phyloP scores from a whole-genome alignment of 2,797 vertebrate genomes.

The Jordanella pulchra region DNA sequence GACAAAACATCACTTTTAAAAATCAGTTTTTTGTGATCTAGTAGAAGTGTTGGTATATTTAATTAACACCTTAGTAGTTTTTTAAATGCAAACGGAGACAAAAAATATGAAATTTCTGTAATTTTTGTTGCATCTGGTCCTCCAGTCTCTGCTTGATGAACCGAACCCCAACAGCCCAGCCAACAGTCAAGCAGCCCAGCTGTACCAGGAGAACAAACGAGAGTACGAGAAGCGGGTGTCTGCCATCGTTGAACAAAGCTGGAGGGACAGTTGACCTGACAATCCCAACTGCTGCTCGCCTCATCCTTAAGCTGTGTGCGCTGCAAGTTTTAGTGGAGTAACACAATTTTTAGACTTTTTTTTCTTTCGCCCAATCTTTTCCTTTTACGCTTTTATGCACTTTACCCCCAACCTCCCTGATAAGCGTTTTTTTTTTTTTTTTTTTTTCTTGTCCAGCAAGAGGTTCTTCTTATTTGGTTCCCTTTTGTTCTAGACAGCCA shows the following conservation, averaged over 20 bases:
- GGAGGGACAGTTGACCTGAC: constrained; percentile 95
- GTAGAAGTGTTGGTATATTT: background rate
- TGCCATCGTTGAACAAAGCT: constrained; percentile 99
- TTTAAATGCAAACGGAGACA: background rate
- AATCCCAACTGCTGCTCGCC: constrained; percentile 42
- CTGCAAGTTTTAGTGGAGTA: constrained; percentile 72
- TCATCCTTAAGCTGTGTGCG: constrained; percentile 60
- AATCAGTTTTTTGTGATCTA: background rate
- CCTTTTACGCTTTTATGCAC: constrained; percentile 84
- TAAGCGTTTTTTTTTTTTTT: constrained; percentile 1
- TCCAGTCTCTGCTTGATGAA: constrained; percentile 95
- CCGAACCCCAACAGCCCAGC: constrained; percentile 99
- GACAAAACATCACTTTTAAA: background rate
- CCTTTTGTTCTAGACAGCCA: constrained; percentile 51
- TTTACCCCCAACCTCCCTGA: constrained; percentile 72
- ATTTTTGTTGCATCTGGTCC: background rate
- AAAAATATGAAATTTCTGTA: background rate
- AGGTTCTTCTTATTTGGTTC: constrained; percentile 47
- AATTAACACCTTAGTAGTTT: too few relatives aligned
- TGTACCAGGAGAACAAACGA: constrained; percentile 99
- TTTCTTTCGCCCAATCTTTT: constrained; percentile 39
- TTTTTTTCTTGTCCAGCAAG: constrained; percentile 21
- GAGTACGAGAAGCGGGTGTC: constrained; percentile 99
- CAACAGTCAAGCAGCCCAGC: constrained; percentile 98
- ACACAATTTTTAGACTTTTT: constrained; percentile 44